These are phyloP conservation scores for Tenualosa ilisha DNA, from an alignment of 2,797 vertebrate genomes.

Conservation along the genomic window DNA sequence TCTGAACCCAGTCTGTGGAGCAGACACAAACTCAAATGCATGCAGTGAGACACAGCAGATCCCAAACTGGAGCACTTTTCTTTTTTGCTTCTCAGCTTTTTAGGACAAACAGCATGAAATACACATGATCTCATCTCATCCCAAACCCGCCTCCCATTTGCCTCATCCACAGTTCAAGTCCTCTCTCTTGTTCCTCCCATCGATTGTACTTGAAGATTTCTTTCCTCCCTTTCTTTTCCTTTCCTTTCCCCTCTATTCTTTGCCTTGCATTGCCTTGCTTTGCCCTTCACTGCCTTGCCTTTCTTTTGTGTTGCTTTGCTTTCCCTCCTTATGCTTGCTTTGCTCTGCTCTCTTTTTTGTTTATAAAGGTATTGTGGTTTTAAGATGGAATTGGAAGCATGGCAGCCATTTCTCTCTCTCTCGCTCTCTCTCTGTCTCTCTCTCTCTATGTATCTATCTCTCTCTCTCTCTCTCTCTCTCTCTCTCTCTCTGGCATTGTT, in stretches of 20 bases:
- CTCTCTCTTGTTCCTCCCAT: background rate
- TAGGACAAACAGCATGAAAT: conserved; percentile 27
- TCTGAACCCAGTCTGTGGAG: conserved; percentile 58
- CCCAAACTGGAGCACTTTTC: conserved; percentile 36
- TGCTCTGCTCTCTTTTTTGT: background rate
- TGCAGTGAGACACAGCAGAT: conserved; percentile 67
- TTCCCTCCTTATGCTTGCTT: no score
- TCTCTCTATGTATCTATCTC: background rate
- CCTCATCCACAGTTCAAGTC: background rate
- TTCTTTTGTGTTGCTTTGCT: background rate
- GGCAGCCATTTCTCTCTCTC: background rate
- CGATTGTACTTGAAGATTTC: background rate
- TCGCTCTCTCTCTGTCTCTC: background rate
- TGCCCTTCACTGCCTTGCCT: no score
- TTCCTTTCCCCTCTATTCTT: background rate
- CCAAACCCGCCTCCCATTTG: background rate
- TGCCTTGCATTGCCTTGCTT: no score
- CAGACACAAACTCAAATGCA: conserved; percentile 69
- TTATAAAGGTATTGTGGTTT: background rate
- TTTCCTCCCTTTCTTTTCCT: background rate
- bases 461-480: background rate
- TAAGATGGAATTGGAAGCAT: background rate
- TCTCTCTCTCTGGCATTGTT: conserved; percentile 25
- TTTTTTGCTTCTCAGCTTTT: conserved; percentile 17
- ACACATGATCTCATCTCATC: conserved; percentile 24